Percentiles rank a stretch among this genome's conserved stretches.
These are phyloP conservation scores for Tipula confusa DNA, from an alignment of 2,888 invertebrate species.

Conservation along the genomic window DNA sequence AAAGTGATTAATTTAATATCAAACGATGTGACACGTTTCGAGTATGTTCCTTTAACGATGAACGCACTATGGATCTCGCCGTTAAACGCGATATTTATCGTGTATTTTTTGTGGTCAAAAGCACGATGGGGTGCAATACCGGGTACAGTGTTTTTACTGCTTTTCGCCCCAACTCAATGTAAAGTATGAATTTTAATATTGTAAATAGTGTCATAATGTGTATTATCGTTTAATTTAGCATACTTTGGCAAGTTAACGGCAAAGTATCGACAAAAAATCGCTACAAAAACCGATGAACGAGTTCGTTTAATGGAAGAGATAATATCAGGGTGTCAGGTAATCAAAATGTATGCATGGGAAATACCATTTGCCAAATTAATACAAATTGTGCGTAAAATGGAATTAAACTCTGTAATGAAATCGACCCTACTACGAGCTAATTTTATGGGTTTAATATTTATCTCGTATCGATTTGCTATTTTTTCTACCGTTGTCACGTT, in stretches of 20 bases:
- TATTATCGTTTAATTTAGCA: conserved; percentile 34
- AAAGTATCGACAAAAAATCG: conserved; percentile 51
- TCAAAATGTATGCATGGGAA: conserved; percentile 94
- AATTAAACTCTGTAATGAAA: conserved; percentile 56
- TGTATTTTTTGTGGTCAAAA: conserved; percentile 64
- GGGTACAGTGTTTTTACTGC: conserved; percentile 64
- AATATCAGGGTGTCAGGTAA: conserved; percentile 66
- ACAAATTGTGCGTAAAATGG: conserved; percentile 61
- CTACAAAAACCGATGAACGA: conserved; percentile 65
- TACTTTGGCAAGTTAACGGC: conserved; percentile 42
- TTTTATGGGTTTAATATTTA: conserved; percentile 73
- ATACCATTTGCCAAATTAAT: conserved; percentile 75
- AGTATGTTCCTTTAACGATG: conserved; percentile 66
- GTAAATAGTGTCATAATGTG: neutral
- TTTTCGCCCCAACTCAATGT: conserved; percentile 76
- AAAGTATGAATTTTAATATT: conserved; percentile 34
- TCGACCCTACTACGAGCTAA: conserved; percentile 62
- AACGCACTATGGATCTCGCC: conserved; percentile 83
- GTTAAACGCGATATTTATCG: conserved; percentile 58
- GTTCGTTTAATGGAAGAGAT: conserved; percentile 74
- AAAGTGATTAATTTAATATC: conserved; percentile 84
- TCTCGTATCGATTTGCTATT: conserved; percentile 73
- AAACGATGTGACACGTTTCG: conserved; percentile 83
- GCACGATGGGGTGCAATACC: conserved; percentile 63
- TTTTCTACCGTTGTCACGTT: conserved; percentile 70